Conservation (phyloP, 2,113 vertebrate genomes). For the Helogale parvula region DNA sequence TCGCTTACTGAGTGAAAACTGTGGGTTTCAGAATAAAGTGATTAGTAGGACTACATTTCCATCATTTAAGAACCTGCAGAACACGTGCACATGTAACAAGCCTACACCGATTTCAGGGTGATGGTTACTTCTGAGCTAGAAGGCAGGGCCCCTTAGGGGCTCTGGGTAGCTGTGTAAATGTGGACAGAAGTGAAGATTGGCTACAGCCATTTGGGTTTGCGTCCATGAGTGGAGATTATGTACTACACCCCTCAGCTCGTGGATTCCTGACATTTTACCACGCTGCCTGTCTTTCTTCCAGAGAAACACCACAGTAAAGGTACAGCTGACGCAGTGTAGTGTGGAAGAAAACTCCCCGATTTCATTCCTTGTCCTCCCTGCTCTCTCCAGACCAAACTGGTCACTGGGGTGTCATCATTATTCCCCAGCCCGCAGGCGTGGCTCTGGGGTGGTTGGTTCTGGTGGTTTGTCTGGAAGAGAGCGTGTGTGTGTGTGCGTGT, state of each 20-base stretch:
- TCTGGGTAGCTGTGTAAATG: background rate
- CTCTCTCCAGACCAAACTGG: background rate
- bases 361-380: background rate
- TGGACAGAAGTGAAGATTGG: background rate
- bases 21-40: background rate
- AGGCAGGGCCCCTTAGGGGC: background rate
- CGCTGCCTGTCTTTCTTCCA: background rate
- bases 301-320: background rate
- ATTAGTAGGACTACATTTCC: background rate
- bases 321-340: no score
- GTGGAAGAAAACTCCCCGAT: background rate
- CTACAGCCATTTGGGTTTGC: no score
- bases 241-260: background rate
- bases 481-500: background rate
- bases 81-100: background rate
- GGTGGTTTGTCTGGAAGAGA: background rate
- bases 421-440: background rate
- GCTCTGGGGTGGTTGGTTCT: background rate
- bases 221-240: fast-evolving
- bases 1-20: background rate
- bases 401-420: background rate
- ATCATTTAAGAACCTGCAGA: background rate
- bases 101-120: background rate
- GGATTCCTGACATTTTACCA: background rate
- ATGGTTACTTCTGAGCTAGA: background rate